Percentiles rank a stretch among this genome's conserved stretches.
Evolutionary conservation across 2,888 invertebrate species (phyloP).

Genomic region (Caenorhabditis sinica): DNA sequence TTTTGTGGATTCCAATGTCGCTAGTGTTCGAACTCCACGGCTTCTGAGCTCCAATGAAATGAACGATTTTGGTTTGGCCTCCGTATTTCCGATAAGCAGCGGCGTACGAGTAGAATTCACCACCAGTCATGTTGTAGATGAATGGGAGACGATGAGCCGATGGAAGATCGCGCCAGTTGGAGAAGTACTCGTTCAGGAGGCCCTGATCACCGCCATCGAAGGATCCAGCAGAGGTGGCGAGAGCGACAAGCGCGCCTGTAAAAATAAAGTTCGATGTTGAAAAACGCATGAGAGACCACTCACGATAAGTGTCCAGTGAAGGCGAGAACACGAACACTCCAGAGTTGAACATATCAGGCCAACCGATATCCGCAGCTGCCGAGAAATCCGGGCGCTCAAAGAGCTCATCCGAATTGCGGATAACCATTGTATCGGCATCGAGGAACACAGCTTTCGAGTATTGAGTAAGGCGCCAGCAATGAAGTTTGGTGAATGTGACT

Average conservation of each 20-base stretch:
- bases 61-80: constrained; percentile 94
- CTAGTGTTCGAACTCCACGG: constrained; percentile 88
- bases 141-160: constrained; percentile 94
- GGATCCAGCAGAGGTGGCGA: constrained; percentile 92
- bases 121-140: constrained; percentile 97
- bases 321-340: constrained; percentile 95
- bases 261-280: constrained; percentile 83
- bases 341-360: constrained; percentile 90
- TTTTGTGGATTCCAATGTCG: constrained; percentile 61
- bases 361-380: constrained; percentile 83
- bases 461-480: constrained; percentile 97
- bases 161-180: constrained; percentile 94
- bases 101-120: constrained; percentile 95
- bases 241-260: constrained; percentile 88
- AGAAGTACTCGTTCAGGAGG: constrained; percentile 94
- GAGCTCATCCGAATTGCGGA: constrained; percentile 96
- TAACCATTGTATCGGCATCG: constrained; percentile 97
- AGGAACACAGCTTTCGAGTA: constrained; percentile 98
- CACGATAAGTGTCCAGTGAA: constrained; percentile 90
- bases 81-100: constrained; percentile 97
- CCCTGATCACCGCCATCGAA: constrained; percentile 93
- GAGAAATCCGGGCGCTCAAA: constrained; percentile 90
- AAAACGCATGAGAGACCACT: constrained; percentile 24
- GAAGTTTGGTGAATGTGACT: constrained; percentile 98
- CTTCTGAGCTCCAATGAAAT: constrained; percentile 96